Evolutionary conservation across 2,888 invertebrate genomes (phyloP).

Genomic region (Stramonita haemastoma): DNA sequence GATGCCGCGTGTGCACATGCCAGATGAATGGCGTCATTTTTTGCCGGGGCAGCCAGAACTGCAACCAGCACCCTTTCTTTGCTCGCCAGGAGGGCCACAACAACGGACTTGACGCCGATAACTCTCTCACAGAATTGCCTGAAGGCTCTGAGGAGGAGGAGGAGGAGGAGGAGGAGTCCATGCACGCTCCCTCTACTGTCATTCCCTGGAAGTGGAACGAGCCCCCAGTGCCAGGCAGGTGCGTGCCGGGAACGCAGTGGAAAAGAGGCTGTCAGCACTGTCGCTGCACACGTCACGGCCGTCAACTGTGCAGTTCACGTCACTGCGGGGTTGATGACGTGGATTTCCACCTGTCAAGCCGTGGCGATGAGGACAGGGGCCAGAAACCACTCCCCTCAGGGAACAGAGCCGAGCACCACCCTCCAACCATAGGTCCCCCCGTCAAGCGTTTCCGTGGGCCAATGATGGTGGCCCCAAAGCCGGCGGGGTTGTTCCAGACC

Average conservation of each 20-base stretch:
- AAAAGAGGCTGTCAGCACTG: constrained; percentile 43
- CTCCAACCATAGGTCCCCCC: not conserved
- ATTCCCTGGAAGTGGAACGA: not conserved
- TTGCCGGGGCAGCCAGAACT: constrained; percentile 34
- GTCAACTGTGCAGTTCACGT: not conserved
- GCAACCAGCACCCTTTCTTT: not conserved
- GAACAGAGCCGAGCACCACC: not conserved
- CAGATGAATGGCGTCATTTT: constrained; percentile 41
- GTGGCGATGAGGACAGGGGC: not conserved
- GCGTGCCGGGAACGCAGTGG: constrained; percentile 41
- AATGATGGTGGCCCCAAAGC: constrained; percentile 38
- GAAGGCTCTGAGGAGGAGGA: not conserved
- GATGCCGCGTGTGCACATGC: constrained; percentile 42
- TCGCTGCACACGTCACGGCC: constrained; percentile 29
- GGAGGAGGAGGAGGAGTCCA: not conserved
- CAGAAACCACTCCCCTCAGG: not conserved
- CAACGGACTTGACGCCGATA: not conserved
- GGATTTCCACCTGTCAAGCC: constrained; percentile 18
- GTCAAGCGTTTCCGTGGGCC: not conserved
- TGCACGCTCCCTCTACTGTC: not conserved
- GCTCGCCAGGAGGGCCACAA: not conserved
- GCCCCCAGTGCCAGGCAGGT: not conserved
- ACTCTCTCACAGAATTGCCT: too few relatives aligned
- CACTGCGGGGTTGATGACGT: constrained; percentile 28
- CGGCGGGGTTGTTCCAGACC: not conserved